phyloP scores from a whole-genome alignment of 2,888 invertebrate genomes.

The Drosophila greeni region DNA sequence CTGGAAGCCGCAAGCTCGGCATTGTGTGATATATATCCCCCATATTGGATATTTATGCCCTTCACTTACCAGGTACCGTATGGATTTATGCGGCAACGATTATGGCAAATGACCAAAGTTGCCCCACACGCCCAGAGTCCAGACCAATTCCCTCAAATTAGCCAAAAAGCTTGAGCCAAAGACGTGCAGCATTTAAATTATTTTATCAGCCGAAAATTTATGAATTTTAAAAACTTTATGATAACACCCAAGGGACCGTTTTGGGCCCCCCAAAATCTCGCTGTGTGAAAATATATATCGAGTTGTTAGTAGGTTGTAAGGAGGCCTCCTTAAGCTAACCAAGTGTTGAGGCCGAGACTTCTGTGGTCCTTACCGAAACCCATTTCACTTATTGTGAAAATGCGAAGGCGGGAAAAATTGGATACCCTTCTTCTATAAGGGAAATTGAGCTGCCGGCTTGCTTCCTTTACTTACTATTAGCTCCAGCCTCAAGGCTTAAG shows the following conservation, averaged over 20 bases:
- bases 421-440: neutral
- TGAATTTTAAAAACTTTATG: constrained; percentile 67
- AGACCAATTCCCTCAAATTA: constrained; percentile 51
- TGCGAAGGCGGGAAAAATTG: constrained; percentile 1
- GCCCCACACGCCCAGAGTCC: constrained; percentile 14
- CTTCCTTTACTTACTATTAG: constrained; percentile 3
- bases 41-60: constrained; percentile 63
- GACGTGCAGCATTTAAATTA: constrained; percentile 62
- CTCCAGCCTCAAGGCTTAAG: constrained; percentile 15
- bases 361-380: neutral
- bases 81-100: constrained; percentile 58
- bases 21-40: constrained; percentile 51
- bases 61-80: constrained; percentile 40
- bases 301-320: too few relatives aligned
- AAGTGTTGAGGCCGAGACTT: constrained; percentile 2
- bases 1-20: neutral
- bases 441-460: constrained; percentile 1
- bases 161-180: constrained; percentile 46
- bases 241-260: constrained; percentile 66
- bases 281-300: constrained; percentile 48
- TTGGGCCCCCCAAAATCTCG: constrained; percentile 38
- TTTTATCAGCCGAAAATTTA: constrained; percentile 66
- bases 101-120: constrained; percentile 56
- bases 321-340: constrained; percentile 1
- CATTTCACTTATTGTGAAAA: neutral